Evolutionary conservation across 2,113 vertebrate species (phyloP), one percentile per base, ranked within the genome.

Genomic region (Raphicerus campestris): DNA sequence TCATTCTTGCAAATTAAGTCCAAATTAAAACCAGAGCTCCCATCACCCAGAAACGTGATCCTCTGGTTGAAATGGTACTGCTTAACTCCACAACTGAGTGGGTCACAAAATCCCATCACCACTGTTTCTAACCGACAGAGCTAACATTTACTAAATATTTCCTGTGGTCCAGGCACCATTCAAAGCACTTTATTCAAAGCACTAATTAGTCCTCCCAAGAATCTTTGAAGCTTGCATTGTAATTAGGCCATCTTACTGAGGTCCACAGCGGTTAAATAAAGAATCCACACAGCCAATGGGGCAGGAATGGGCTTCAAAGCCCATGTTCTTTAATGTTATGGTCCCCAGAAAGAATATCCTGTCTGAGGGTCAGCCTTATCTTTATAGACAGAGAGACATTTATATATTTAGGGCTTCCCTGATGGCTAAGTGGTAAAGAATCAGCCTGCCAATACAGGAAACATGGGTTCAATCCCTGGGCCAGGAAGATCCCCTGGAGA

Each of bases 1-100:
- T 87, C 82, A 14, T 86, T 93, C 87, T 96, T 89, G 51, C 85
- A 61, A 84, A 60, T 86, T 77, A 93, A 93, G 47, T 87, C 80
- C 89, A 77, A 66, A 91, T 75, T 89, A 83, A 96, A 96, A 61
- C n/a, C 28, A 84, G 88, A 90, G 26, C n/a, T 80, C 30, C 24
- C 2, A 1, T 73, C 39, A n/a, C 45, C 61, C 77, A 66, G 60
- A 95, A 97, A 47, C 6, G 13, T 7, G 53, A 47, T 45, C 20
- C 63, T 22, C 20, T 61, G 66, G 19, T 94, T 73, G 35, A 87
- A 93, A 63, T 30, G 22, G n/a, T 17, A 56, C 26, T 58, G 28
- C 87, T 81, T 81, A 87, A 66, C 42, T 77, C 30, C 3, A 7
- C 39, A 13, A 30, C 1, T 49, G 73, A 97, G 26, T 53, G 42